Evolutionary conservation across 2,113 vertebrate genomes (phyloP).

Genomic region (Trematomus loennbergii): DNA sequence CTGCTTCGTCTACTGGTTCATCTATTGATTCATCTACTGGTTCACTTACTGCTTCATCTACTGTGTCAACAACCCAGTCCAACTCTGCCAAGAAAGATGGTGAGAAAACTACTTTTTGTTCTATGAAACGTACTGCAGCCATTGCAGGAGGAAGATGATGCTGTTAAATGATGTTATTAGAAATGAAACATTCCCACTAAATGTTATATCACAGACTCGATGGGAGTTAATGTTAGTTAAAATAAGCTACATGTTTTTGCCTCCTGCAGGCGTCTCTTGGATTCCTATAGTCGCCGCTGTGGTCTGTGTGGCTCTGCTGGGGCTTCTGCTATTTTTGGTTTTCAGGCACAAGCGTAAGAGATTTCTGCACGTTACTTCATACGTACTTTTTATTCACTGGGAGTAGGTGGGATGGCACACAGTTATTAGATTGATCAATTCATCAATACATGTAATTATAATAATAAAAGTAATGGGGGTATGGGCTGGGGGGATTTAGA

Average conservation of each 20-base stretch:
- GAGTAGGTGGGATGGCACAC: no score
- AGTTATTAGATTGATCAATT: background rate
- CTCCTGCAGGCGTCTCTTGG: background rate
- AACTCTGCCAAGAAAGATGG: no score
- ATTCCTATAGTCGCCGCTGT: fast-evolving
- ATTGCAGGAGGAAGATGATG: no score
- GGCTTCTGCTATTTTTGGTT: background rate
- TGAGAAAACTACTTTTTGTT: no score
- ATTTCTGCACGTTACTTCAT: background rate
- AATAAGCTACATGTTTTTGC: background rate
- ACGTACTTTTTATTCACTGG: background rate
- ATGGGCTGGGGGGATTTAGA: no score
- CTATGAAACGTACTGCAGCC: no score
- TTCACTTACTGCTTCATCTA: no score
- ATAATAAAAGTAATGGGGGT: background rate
- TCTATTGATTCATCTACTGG: no score
- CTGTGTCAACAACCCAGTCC: no score
- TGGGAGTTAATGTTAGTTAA: background rate
- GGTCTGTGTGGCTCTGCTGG: background rate
- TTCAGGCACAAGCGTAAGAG: background rate
- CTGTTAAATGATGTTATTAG: no score
- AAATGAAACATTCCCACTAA: background rate
- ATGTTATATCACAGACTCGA: background rate
- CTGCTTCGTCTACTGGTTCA: no score
- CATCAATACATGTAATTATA: background rate